Base-by-base conservation (phyloP, 2,888 invertebrate species). In the Globia sparganii region DNA sequence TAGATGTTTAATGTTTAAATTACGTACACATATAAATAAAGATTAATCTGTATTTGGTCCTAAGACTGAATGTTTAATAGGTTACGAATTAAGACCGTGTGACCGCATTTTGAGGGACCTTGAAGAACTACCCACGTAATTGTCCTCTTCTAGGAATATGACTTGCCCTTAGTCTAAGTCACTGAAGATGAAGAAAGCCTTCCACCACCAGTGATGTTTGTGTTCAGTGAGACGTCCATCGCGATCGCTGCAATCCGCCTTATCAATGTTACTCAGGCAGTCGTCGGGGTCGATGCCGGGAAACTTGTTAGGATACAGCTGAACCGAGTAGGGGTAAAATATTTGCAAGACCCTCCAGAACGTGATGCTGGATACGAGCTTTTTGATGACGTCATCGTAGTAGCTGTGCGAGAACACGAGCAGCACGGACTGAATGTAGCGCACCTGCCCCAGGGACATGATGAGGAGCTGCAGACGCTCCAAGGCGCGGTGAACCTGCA, bases 131-230 rank as follows among this genome's bases (percentile, higher is more conserved):
- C n/a, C n/a, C n/a, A n/a, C n/a, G 77, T 90, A 91, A 72, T 91
- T 86, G 64, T 90, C 86, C 78, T 94, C 93, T 66, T 92, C 91
- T 21, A 94, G 79, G 72, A 94, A 94, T 31, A 93, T 68, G 2
- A 92, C 92, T 8, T 83, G 8, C 90, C 91, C 6, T 75, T 84
- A 89, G 21, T 84, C 81, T 62, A 90, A 58, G 15, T 69, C 74
- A 34, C 88, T 86, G 77, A 94, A 94, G n/a, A 94, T 86, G 62
- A 89, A 89, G 78, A 89, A 85, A 2, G 91, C 93, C 64, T 88
- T 92, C 94, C 94, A 94, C 94, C 94, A 94, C 94, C 94, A 94
- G 84, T 94, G 94, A 66, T 93, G 93, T 80, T 94, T 94, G 78
- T 82, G 83, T 83, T 94, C 91, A 4, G 88, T 76, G 58, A 77